These are phyloP conservation scores for Tenodera sinensis DNA, from an alignment of 2,888 invertebrate genomes.

Conservation along the genomic window DNA sequence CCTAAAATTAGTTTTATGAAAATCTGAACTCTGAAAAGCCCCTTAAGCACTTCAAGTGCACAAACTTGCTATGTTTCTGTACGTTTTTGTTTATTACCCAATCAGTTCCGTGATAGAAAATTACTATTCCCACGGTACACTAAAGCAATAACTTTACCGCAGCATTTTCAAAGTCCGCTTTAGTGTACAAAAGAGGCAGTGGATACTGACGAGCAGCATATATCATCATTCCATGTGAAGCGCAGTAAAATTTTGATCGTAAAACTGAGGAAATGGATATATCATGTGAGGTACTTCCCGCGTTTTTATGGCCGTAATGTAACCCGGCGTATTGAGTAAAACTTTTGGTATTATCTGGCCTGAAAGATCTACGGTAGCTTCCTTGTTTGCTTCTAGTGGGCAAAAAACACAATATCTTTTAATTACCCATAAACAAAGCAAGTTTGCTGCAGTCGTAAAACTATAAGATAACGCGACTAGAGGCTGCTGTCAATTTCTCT, in stretches of 20 bases:
- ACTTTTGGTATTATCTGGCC: not conserved
- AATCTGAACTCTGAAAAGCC: no score
- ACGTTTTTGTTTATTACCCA: no score
- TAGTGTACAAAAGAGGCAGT: not conserved
- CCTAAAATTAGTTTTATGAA: no score
- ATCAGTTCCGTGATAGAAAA: no score
- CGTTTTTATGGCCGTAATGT: not conserved
- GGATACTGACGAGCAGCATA: not conserved
- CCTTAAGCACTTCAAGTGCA: no score
- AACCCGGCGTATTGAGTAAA: not conserved
- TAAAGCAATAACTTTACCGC: not conserved
- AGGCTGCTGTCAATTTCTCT: not conserved
- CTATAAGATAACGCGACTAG: not conserved
- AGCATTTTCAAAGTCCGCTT: not conserved
- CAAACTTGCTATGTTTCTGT: no score
- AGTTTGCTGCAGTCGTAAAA: not conserved
- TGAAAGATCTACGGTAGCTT: not conserved
- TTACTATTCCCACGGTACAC: not conserved
- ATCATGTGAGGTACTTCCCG: not conserved
- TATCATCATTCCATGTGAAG: not conserved
- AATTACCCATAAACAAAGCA: not conserved
- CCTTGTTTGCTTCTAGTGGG: not conserved
- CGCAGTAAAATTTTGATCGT: not conserved
- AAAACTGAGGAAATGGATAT: not conserved
- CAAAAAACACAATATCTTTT: not conserved